These are phyloP conservation scores for Tragelaphus imberbis DNA, from an alignment of 2,113 vertebrate genomes.

Conservation along the genomic window DNA sequence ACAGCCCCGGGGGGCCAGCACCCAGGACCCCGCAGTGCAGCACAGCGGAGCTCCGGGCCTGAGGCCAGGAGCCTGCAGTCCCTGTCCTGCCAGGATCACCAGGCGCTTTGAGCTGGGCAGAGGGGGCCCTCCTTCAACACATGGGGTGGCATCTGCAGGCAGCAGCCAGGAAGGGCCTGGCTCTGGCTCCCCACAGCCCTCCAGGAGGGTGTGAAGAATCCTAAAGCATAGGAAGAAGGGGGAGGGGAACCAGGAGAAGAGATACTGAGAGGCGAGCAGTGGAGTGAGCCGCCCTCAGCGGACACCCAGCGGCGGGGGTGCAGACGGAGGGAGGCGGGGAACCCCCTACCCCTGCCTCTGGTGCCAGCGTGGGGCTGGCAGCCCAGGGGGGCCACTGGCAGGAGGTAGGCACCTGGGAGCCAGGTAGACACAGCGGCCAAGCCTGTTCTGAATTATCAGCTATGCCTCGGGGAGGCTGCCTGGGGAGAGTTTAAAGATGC, in stretches of 20 bases:
- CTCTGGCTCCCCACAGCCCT: accelerated
- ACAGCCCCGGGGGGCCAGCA: no score
- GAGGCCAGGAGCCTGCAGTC: neutral
- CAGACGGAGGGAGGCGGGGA: neutral
- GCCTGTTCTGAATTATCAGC: neutral
- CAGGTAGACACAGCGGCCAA: neutral
- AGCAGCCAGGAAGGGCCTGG: neutral
- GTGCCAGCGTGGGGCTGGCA: neutral
- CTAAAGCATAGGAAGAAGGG: neutral
- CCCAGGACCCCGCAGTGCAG: neutral
- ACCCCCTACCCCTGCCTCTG: neutral
- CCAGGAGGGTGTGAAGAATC: neutral
- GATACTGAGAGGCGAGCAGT: neutral
- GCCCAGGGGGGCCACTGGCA: neutral
- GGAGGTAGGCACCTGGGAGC: neutral
- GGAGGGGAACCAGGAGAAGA: neutral
- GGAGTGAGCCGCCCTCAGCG: neutral
- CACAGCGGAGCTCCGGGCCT: neutral
- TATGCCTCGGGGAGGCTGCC: neutral
- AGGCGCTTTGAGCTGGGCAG: neutral
- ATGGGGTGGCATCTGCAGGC: accelerated
- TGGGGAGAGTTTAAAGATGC: neutral
- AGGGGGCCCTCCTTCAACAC: neutral
- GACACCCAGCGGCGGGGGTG: neutral
- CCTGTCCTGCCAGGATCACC: neutral